Evolutionary conservation across 2,888 invertebrate species (phyloP), one percentile per base, ranked within the genome.

Genomic region (Limnephilus lunatus): DNA sequence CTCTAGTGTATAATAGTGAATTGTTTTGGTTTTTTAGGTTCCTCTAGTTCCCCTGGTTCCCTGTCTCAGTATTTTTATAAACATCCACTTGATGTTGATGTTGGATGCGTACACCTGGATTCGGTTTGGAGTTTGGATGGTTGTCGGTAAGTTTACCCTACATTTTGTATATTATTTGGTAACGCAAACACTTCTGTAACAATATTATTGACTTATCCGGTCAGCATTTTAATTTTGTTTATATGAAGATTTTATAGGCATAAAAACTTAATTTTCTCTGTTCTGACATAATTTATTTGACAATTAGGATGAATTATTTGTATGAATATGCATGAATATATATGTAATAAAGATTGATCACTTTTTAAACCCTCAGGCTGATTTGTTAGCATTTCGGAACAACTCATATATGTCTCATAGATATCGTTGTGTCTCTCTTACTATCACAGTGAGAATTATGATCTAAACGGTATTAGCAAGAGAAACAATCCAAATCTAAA

Each of bases 1-100:
- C n/a, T n/a, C n/a, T n/a, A n/a, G 19, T 53, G 3, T 14, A 53
- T 53, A 53, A 53, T 53, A 68, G 68, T 68, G n/a, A 9, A n/a
- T n/a, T 68, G n/a, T 68, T 68, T 25, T 68, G 25, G 39, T 94
- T 44, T 95, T 95, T 91, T 95, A 98, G 97, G 98, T 98, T 9
- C 99, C 99, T 0, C 95, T 97, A 30, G 98, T 99, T 0, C 99
- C 99, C 2, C 95, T 98, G 92, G 95, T 99, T 90, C 99, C 99
- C 0, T 97, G 97, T 81, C 94, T 98, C 85, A 98, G 98, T 94
- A 97, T 98, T 93, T 96, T 98, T 94, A 96, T 98, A 85, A 99
- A 99, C 94, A 96, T 98, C 91, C 98, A 98, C 94, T 95, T 99
- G 35, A 98, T 99, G 98, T 95, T 98, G 91, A 97, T 98, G 95